Evolutionary conservation across 1,140 invertebrate species (phyloP).

Genomic region (Ericerus pela): DNA sequence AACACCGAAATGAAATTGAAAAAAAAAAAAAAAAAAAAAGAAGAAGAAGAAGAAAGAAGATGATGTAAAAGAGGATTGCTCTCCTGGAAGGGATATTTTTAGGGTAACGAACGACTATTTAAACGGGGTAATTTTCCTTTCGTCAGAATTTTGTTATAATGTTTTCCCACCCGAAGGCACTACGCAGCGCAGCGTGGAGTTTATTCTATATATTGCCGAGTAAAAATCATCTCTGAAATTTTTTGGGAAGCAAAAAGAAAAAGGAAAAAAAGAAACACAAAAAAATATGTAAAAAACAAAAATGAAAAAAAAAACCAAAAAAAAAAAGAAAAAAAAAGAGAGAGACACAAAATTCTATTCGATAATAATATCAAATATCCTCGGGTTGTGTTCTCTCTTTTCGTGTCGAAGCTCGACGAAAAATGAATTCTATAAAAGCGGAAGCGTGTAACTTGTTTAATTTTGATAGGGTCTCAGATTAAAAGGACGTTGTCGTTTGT

Average conservation of each 20-base stretch:
- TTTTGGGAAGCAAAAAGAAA: too few species aligned
- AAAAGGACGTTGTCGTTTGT: constrained; percentile 7
- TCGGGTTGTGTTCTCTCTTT: neutral
- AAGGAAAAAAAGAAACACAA: neutral
- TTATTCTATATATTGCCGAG: too few species aligned
- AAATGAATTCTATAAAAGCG: constrained; percentile 11
- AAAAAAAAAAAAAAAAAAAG: too few species aligned
- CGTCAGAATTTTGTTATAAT: constrained; percentile 4
- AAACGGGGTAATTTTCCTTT: constrained; percentile 4
- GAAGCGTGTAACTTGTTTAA: constrained; percentile 11
- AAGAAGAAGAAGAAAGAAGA: too few species aligned
- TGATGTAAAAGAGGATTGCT: too few species aligned
- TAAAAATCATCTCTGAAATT: too few species aligned
- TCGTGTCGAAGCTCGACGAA: neutral
- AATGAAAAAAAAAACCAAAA: neutral
- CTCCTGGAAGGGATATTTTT: too few species aligned
- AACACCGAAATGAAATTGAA: too few species aligned
- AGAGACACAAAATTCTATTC: constrained; percentile 4
- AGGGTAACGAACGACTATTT: neutral
- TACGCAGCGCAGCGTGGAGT: neutral
- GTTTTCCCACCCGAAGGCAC: neutral
- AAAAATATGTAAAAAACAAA: neutral
- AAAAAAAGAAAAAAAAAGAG: neutral
- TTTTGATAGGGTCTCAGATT: constrained; percentile 12
- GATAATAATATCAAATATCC: constrained; percentile 10